These are phyloP conservation scores for Struthio camelus DNA, from an alignment of 2,113 vertebrate species.

Conservation along the genomic window DNA sequence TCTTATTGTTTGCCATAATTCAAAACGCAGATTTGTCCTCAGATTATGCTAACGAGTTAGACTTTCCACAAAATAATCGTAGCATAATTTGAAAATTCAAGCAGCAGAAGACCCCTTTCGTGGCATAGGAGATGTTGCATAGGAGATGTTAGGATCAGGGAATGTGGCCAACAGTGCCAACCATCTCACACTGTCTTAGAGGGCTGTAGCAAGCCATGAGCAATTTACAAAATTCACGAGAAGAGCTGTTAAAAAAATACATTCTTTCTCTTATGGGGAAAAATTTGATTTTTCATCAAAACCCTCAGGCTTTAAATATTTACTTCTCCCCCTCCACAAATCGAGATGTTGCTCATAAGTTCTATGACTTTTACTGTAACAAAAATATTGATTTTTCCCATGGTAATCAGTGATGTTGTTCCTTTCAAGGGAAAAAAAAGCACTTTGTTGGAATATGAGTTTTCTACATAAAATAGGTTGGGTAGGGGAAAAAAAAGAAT, in stretches of 20 bases:
- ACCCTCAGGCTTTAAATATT: not conserved
- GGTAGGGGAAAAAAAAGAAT: not conserved
- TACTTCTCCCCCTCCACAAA: not conserved
- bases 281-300: not conserved
- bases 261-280: not conserved
- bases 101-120: not conserved
- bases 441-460: not conserved
- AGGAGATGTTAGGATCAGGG: constrained; percentile 19
- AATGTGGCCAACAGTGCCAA: not conserved
- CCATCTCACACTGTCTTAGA: not conserved
- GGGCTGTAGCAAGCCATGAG: not conserved
- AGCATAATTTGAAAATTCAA: constrained; percentile 12
- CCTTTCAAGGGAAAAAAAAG: not conserved
- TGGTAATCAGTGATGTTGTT: not conserved
- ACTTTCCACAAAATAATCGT: not conserved
- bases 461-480: not conserved
- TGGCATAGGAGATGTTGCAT: not conserved
- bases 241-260: not conserved
- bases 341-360: not conserved
- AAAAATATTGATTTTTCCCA: not conserved
- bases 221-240: not conserved
- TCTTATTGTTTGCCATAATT: not conserved
- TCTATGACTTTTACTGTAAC: not conserved
- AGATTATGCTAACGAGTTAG: not conserved
- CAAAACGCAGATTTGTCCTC: not conserved